Percentiles rank a stretch among this genome's conserved stretches.
Conservation (phyloP, 2,797 vertebrate genomes). For the Bryconaethiops microstoma region DNA sequence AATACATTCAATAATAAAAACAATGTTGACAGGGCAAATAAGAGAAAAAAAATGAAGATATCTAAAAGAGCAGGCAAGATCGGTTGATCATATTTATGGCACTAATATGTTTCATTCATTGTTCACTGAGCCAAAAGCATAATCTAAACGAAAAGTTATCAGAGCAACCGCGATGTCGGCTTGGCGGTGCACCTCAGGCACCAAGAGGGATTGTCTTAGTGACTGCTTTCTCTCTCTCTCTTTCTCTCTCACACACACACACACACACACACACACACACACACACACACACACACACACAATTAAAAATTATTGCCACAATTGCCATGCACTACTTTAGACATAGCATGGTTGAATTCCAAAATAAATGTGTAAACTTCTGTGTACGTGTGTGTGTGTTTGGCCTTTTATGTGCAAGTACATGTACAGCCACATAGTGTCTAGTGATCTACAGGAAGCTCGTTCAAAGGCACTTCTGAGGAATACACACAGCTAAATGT, state of each 20-base stretch:
- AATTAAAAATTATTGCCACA: conserved; percentile 55
- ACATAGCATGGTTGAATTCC: conserved; percentile 59
- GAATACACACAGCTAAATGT: conserved; percentile 44
- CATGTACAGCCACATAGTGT: conserved; percentile 50
- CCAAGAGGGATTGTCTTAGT: conserved; percentile 69
- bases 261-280: conserved; percentile 61
- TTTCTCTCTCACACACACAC: conserved; percentile 64
- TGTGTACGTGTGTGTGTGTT: conserved; percentile 63
- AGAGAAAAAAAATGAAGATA: conserved; percentile 48
- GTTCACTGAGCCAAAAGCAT: conserved; percentile 39
- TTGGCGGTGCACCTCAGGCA: conserved; percentile 62
- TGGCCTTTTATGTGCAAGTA: conserved; percentile 55
- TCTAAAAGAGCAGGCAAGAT: conserved; percentile 61
- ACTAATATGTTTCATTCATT: conserved; percentile 52
- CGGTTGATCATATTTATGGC: conserved; percentile 69
- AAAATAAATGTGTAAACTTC: conserved; percentile 58
- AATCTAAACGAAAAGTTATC: conserved; percentile 35
- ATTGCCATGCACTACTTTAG: conserved; percentile 65
- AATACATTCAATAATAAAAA: conserved; percentile 78
- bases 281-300: conserved; percentile 60
- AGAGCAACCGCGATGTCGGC: conserved; percentile 44
- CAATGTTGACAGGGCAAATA: conserved; percentile 56
- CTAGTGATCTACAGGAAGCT: conserved; percentile 64
- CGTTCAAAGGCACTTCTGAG: conserved; percentile 74
- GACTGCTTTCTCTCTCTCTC: too few relatives aligned